Base-by-base conservation (phyloP, 1,140 invertebrate species). In the Sminthurinus signatus region DNA sequence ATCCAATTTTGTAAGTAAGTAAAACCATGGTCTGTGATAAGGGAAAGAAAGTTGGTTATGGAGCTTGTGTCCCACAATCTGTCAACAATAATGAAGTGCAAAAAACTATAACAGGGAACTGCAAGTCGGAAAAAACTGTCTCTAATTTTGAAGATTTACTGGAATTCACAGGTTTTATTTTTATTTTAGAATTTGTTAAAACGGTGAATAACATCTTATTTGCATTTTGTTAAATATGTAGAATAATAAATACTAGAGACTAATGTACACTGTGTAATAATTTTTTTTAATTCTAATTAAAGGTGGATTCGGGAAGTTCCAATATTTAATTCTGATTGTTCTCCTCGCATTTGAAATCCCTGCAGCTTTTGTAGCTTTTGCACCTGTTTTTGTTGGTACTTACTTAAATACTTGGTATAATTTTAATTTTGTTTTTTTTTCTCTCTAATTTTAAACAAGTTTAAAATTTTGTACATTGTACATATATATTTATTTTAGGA, bases 291-390 rank as follows among this genome's bases (percentile, higher is more conserved):
- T 5, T 5, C 5, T 5, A 15, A 15, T 28, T 60, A 12, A 43
- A 68, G 67, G 67, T 42, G 67, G 67, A 15, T 68, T 68, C 64
- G 67, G 67, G 8, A 19, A n/a, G 27, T 68, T 68, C 36, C 67
- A 68, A 27, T 21, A 43, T 2, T 28, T 60, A 2, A 52, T 68
- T 5, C 32, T 68, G 21, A 36, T 68, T 17, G 52, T 31, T n/a
- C 48, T 64, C 1, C 44, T 68, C n/a, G 19, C 8, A 12, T 19
- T 59, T 10, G 67, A 68, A 51, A 64, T 68, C 32, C 67, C 67
- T 15, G 52, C 67, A n/a, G 62, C 67, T 12, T 65, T 68, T 54
- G 58, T 64, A 2, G 50, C 58, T 15, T 68, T 68, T 51, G 54
- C 51, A 42, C 66, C 61, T 19, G 58, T 68, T 27, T 64, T 62